Conservation (phyloP, 2,113 vertebrate genomes). For the Perccottus glenii region DNA sequence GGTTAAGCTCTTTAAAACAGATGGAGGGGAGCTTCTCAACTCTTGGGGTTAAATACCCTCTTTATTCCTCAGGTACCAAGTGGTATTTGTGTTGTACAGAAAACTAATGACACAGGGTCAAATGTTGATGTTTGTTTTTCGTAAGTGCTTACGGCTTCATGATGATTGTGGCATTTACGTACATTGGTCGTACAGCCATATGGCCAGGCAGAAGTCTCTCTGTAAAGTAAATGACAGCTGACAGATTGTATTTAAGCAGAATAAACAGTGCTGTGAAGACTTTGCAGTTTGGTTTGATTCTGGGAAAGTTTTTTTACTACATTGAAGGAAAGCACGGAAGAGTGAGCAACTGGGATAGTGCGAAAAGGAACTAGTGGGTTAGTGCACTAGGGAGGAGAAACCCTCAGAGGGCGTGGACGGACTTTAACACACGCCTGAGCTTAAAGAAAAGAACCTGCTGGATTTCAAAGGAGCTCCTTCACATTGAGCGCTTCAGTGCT, state of each 20-base stretch:
- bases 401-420: conserved; percentile 58
- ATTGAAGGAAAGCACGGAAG: conserved; percentile 36
- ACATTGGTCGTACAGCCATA: conserved; percentile 57
- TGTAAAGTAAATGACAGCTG: conserved; percentile 49
- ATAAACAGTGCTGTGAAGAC: conserved; percentile 37
- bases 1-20: conserved; percentile 75
- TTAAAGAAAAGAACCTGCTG: conserved; percentile 71
- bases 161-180: conserved; percentile 59
- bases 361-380: conserved; percentile 42
- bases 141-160: conserved; percentile 54
- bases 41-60: conserved; percentile 69
- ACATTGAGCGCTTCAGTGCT: conserved; percentile 66
- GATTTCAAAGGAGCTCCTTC: conserved; percentile 72
- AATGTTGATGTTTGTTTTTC: conserved; percentile 47
- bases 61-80: conserved; percentile 75
- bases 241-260: conserved; percentile 29
- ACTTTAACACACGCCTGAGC: conserved; percentile 65
- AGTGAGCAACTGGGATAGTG: conserved; percentile 55
- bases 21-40: conserved; percentile 77
- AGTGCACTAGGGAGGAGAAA: conserved; percentile 41
- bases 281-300: conserved; percentile 38
- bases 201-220: conserved; percentile 44
- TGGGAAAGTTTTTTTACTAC: conserved; percentile 46
- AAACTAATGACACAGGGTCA: conserved; percentile 52
- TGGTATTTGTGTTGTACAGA: conserved; percentile 62